Base-by-base conservation (phyloP, 1,140 invertebrate species). In the Battus philenor region DNA sequence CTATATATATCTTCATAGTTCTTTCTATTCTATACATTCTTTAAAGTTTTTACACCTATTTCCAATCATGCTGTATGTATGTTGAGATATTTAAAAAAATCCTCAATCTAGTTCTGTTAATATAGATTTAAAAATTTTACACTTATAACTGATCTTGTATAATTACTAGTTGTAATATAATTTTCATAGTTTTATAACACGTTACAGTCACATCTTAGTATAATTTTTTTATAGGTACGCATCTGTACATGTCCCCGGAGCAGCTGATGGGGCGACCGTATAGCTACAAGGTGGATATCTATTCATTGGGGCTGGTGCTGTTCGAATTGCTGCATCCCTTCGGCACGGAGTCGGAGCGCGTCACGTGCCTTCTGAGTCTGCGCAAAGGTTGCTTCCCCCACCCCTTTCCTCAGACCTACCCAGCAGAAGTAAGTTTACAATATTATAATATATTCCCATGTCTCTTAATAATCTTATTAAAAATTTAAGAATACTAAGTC, bases 231-330 rank as follows among this genome's bases (percentile, higher is more conserved):
- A 1, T 53, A 88, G 96, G 97, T 9, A 99, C 98, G 0, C 91
- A 94, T 24, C 85, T 98, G 0, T 99, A 99, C 74, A 99, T 99
- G 97, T 98, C 97, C 46, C 97, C 97, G 12, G 98, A 99, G 82
- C 97, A 98, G 87, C 86, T 93, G 7, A 82, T 87, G 6, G 92
- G 93, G 1, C 88, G 90, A 47, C 86, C 89, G 1, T 98, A 99
- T 75, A 93, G 94, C 69, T 94, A 95, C 66, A 99, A 98, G 87
- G 96, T 99, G 18, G 98, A 99, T 73, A 98, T 99, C 46, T 99
- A 95, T 86, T 96, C 97, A 0, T 82, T 99, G 44, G 98, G 97
- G 0, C 87, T 99, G 31, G 97, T 99, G 47, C 89, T 98, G 30
- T 96, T 97, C 76, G 98, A 99, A 83, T 81, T 99, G 27, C 86